Evolutionary conservation across 2,888 invertebrate species (phyloP).

Genomic region (Stenurella melanura): DNA sequence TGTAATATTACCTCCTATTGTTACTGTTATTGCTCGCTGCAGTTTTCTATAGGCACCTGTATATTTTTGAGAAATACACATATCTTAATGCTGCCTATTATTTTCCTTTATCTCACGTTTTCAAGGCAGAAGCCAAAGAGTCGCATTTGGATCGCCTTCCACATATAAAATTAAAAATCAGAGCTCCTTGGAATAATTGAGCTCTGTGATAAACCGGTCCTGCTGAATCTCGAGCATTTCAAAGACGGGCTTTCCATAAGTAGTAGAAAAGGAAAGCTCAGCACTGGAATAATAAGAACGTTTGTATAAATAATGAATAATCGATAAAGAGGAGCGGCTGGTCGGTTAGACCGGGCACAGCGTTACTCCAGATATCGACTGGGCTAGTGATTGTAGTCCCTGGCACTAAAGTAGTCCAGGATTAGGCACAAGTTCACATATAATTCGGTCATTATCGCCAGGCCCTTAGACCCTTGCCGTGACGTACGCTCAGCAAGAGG

Average conservation of each 20-base stretch:
- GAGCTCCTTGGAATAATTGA: background rate
- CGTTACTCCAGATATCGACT: slow-evolving; percentile 74
- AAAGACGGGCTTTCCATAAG: slow-evolving; percentile 57
- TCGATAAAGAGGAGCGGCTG: slow-evolving; percentile 70
- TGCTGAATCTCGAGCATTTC: background rate
- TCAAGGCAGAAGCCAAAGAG: background rate
- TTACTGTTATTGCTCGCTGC: too few species aligned
- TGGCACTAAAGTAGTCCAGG: slow-evolving; percentile 65
- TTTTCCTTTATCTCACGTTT: background rate
- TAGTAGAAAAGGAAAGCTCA: slow-evolving; percentile 69
- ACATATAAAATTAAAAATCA: background rate
- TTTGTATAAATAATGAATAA: slow-evolving; percentile 74
- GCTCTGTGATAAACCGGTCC: slow-evolving; percentile 7
- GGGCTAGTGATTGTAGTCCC: slow-evolving; percentile 68
- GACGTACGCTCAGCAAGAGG: slow-evolving; percentile 4
- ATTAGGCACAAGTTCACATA: slow-evolving; percentile 60
- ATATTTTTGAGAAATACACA: too few species aligned
- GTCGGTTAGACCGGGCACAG: slow-evolving; percentile 69
- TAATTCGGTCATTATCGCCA: slow-evolving; percentile 60
- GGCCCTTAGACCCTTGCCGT: slow-evolving; percentile 33
- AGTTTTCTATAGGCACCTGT: too few species aligned
- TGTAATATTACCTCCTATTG: too few species aligned
- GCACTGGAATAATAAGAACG: slow-evolving; percentile 72
- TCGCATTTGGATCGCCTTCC: background rate
- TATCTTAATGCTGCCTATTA: too few species aligned